Base-by-base conservation (phyloP, 2,797 vertebrate genomes). In the Enteromius anoplus region DNA sequence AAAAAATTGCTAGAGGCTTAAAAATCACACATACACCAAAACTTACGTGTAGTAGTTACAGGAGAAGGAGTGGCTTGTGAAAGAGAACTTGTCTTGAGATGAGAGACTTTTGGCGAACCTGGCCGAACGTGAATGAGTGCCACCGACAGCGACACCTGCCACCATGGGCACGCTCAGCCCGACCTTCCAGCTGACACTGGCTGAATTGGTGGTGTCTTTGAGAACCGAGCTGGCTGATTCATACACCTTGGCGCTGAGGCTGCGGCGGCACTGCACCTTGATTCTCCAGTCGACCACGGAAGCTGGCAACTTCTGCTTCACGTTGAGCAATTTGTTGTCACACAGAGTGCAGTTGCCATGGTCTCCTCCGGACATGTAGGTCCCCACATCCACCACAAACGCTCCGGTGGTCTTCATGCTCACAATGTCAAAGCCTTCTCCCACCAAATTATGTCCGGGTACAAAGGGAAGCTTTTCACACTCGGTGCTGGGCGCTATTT, bases 21-120 rank as follows among this genome's bases (percentile, higher is more conserved):
- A 17, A 51, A 55, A n/a, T 55, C 8, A 15, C 40, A 49, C 12
- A 40, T 37, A 40, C 2, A 40, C 8, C 3, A 37, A 26, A 6
- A 87, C 91, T 89, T 58, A 91, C 89, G 75, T 83, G 89, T 92
- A 91, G 80, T 91, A 91, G 17, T 26, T 11, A 71, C 91, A 91
- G 21, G 82, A 65, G 71, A 91, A 53, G 0, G 80, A 6, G 7
- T 90, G 91, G 8, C n/a, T 84, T 29, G 65, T 82, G 83, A 73
- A 91, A 45, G 85, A 87, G 68, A 80, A 90, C 80, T 90, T 91
- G 86, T 92, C 91, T 21, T 79, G 68, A 37, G 70, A 23, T 14
- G 85, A 79, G 42, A 15, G 88, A 3, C 34, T 62, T 29, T 53
- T 68, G 26, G 90, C 88, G 11, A 92, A 92, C 0, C 0, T 47